Percentiles rank a stretch among this genome's conserved stretches.
Evolutionary conservation across 2,797 vertebrate genomes (phyloP).

Genomic region (Martes flavigula): DNA sequence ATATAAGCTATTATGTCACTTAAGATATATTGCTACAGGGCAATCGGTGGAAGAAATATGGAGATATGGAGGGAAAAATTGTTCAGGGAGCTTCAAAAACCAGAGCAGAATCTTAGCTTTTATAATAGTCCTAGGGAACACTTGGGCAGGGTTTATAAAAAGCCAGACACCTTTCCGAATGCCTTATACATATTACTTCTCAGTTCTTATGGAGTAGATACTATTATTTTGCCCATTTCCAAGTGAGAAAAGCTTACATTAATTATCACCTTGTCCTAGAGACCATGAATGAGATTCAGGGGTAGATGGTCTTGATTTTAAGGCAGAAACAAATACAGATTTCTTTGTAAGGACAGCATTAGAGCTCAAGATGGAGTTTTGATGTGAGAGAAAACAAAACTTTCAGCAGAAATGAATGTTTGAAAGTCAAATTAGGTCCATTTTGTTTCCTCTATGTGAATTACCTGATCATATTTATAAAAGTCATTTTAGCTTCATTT

Average conservation of each 20-base stretch:
- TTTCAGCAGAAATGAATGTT: slow-evolving; percentile 11
- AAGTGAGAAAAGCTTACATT: not conserved
- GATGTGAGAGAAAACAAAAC: not conserved
- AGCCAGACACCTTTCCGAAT: not conserved
- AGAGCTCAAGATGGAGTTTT: not conserved
- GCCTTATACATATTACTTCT: not conserved
- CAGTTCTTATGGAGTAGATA: not conserved
- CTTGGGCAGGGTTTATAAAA: not conserved
- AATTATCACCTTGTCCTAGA: not conserved
- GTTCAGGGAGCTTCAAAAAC: not conserved
- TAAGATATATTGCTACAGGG: not conserved
- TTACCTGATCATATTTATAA: slow-evolving; percentile 11
- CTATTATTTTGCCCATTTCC: not conserved
- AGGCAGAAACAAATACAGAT: not conserved
- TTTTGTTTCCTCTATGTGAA: not conserved
- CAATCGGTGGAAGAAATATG: not conserved
- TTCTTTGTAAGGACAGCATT: not conserved
- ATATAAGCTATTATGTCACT: not conserved
- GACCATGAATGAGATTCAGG: not conserved
- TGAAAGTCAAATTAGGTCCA: slow-evolving; percentile 7
- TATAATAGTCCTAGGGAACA: not conserved
- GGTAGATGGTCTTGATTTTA: not conserved
- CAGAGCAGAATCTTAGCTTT: not conserved
- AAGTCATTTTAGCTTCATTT: slow-evolving; percentile 18
- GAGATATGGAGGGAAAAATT: not conserved